These are phyloP conservation scores for Capreolus pygargus DNA, from an alignment of 2,113 vertebrate species.

Conservation along the genomic window DNA sequence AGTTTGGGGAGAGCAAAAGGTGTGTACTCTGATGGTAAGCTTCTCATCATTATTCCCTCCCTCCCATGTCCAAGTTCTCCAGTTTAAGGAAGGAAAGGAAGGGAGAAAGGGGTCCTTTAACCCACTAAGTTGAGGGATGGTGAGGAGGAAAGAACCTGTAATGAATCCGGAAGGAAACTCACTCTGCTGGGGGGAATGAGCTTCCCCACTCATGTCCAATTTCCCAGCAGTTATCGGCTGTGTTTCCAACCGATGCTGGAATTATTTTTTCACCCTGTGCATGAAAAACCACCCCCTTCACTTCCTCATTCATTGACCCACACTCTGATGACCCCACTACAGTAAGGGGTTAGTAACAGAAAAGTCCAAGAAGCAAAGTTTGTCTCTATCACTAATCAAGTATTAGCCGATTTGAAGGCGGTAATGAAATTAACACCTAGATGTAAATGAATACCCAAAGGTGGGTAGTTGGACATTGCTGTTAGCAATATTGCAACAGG, in stretches of 20 bases:
- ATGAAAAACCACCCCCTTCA: neutral
- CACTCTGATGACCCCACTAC: neutral
- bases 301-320: neutral
- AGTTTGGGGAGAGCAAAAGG: neutral
- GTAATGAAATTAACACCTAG: neutral
- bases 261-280: neutral
- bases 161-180: neutral
- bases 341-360: neutral
- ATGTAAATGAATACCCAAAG: neutral
- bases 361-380: neutral
- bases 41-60: neutral
- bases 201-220: neutral
- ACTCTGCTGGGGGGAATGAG: neutral
- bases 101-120: neutral
- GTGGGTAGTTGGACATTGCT: neutral
- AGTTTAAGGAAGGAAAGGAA: neutral
- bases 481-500: neutral
- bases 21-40: neutral
- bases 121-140: fast-evolving
- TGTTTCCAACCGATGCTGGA: neutral
- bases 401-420: neutral
- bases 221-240: neutral
- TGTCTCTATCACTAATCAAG: neutral
- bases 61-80: neutral
- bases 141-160: neutral